phyloP scores from a whole-genome alignment of 1,140 invertebrate genomes.

The Zeugodacus cucurbitae region DNA sequence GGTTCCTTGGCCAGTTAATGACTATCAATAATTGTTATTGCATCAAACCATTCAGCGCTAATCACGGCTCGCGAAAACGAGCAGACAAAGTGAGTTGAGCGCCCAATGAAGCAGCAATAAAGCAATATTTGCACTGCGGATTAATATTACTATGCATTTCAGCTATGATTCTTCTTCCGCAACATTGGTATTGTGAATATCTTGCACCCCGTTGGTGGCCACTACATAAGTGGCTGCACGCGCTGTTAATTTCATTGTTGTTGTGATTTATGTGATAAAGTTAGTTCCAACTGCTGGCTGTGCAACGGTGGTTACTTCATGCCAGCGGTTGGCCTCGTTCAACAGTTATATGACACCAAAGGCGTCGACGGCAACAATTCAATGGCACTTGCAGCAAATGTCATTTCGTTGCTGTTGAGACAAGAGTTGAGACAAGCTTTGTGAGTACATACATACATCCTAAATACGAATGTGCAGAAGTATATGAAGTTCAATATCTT shows the following conservation, averaged over 20 bases:
- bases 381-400: background rate
- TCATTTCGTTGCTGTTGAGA: background rate
- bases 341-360: background rate
- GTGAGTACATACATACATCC: background rate
- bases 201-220: background rate
- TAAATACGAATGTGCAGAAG: background rate
- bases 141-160: background rate
- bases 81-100: background rate
- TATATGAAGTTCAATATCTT: background rate
- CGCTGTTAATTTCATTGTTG: background rate
- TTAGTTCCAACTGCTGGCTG: background rate
- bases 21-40: background rate
- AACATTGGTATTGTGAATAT: background rate
- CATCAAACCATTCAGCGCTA: background rate
- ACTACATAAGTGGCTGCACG: background rate
- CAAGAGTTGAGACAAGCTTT: background rate
- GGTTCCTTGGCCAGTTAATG: background rate
- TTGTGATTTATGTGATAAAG: background rate
- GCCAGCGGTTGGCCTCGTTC: background rate
- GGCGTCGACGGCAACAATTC: constrained; percentile 17
- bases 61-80: background rate
- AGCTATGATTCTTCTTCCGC: too few species aligned
- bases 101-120: constrained; percentile 5
- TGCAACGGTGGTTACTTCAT: background rate
- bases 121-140: background rate